Base-by-base conservation (phyloP, 2,797 vertebrate species). In the Peromyscus nudipes region DNA sequence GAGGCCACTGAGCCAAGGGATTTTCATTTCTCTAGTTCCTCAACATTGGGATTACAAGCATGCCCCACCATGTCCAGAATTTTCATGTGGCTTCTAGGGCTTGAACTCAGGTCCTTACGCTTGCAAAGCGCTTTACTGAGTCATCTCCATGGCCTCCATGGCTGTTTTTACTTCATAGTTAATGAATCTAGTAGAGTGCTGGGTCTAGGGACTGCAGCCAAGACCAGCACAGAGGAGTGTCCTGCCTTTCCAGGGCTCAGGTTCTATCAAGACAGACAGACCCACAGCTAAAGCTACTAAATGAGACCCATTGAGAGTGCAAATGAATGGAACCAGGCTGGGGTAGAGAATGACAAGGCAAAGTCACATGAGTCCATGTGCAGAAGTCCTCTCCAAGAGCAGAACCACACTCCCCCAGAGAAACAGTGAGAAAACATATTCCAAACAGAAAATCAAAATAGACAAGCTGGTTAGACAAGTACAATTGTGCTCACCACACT, bases 341-440 rank as follows among this genome's bases (percentile, higher is more conserved):
- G 37, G 2, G 3, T 34, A 21, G 52, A 71, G 29, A 57, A 64
- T 14, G 60, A 17, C 1, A 86, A 62, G 34, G 76, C n/a, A 62
- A 49, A 34, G 49, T 57, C 69, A 29, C 37, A n/a, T 19, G 6
- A 64, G 49, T 6, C 0, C 0, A 0, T 9, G 21, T 6, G 2
- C 40, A 52, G 14, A 43, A 31, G 40, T 62, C 81, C 13, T 90
- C 40, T 40, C 46, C 25, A 86, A 65, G 43, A 76, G 49, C 40
- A 25, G 52, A 40, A 3, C 52, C 37, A 3, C 7, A 5, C 34
- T 77, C 19, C 29, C 55, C 62, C 19, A 34, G 46, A 94, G 17
- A 82, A 80, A 25, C 49, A 55, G 29, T 34, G 49, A 49, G 11
- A 62, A 34, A 77, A 37, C 23, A 14, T 60, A 73, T 65, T 34